Evolutionary conservation across 1,140 invertebrate species (phyloP), one percentile per base, ranked within the genome.

Genomic region (Diabrotica virgifera): DNA sequence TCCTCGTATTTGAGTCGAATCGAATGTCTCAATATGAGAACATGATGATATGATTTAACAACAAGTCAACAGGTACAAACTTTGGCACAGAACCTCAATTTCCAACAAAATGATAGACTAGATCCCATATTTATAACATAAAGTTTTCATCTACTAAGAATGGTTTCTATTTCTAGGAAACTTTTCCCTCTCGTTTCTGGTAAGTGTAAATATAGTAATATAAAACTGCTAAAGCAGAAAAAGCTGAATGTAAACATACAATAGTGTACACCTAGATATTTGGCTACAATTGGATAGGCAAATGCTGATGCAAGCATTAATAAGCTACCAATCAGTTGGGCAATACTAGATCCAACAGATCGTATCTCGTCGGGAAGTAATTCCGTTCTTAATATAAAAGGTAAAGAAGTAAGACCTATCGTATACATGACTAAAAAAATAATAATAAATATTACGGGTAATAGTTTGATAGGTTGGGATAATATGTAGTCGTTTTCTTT

Each of bases 381-480:
- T 12, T 57, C 55, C 3, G 40, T n/a, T 46, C 40, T 8, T 5
- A 46, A 6, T 46, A 46, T n/a, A 46, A 8, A 46, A 8, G 40
- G 40, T n/a, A 46, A 3, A 2, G 40, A 8, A n/a, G 8, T 46
- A 46, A 46, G 40, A 46, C 40, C 40, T 3, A 46, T 5, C 8
- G 8, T 46, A 46, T 46, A 46, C 8, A 8, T 46, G n/a, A n/a
- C 8, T 5, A 46, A 2, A 46, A 46, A 46, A 46, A 8, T 10
- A 10, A 46, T n/a, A n/a, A 46, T 46, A 8, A n/a, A 8, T 10
- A 46, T 3, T 46, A 91, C 80, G 4, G 90, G 90, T 7, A 91
- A 71, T 84, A 87, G 88, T 0, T 80, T 71, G 24, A 90, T 80
- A 8, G 66, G 76, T 5, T 72, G 72, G 0, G 84, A 79, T 12